Evolutionary conservation across 30 jellyfish, hydroid and myxozoan genomes (phyloP).

Genomic region (Mastigias papua): DNA sequence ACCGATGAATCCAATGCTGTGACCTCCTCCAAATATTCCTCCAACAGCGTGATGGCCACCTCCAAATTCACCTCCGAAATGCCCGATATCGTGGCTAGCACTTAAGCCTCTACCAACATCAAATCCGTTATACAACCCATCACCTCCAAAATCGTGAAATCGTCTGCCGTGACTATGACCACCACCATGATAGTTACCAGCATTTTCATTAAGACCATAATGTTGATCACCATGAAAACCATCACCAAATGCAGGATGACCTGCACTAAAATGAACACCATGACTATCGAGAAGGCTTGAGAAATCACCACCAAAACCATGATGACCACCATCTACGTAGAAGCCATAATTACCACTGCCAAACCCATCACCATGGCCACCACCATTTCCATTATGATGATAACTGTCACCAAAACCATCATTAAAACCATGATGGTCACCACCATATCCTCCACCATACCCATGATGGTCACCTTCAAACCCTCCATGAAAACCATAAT

Average conservation of each 20-base stretch:
- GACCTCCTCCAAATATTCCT: conserved; percentile 77
- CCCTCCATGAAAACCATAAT: conserved; percentile 38
- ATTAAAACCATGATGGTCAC: conserved; percentile 30
- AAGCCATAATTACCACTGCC: conserved; percentile 50
- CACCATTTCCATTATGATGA: conserved; percentile 51
- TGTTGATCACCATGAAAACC: conserved; percentile 41
- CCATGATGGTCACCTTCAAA: conserved; percentile 35
- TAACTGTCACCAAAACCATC: conserved; percentile 28
- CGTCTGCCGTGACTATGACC: conserved; percentile 12
- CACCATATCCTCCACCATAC: conserved; percentile 40
- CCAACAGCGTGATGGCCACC: conserved; percentile 82
- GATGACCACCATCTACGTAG: conserved; percentile 27
- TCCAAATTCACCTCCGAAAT: conserved; percentile 70
- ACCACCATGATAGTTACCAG: conserved; percentile 12
- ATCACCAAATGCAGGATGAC: conserved; percentile 53
- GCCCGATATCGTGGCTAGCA: conserved; percentile 35
- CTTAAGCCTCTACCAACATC: conserved; percentile 28
- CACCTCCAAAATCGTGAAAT: conserved; percentile 51
- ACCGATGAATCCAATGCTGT: conserved; percentile 49
- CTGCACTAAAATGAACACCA: conserved; percentile 54
- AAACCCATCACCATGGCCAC: conserved; percentile 32
- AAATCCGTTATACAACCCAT: conserved; percentile 54
- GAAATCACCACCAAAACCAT: conserved; percentile 48
- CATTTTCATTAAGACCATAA: conserved; percentile 24
- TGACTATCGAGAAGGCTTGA: conserved; percentile 5